Conservation (phyloP, 2,113 vertebrate genomes). For the Ophthalmolycus amberensis region DNA sequence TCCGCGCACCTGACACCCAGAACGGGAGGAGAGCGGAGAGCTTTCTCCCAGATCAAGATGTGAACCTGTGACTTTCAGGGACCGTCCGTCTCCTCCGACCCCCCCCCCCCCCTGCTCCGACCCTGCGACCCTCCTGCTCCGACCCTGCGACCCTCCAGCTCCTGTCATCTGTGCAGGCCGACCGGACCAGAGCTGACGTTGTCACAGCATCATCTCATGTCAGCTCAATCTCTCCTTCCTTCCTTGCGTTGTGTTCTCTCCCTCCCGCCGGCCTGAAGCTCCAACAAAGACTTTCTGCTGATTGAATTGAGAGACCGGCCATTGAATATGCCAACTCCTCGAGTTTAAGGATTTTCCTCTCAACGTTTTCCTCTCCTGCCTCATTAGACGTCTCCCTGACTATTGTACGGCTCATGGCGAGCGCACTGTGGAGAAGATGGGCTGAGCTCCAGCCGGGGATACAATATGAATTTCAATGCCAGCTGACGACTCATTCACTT, state of each 20-base stretch:
- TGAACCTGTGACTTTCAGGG: neutral
- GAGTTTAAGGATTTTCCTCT: slow-evolving; percentile 53
- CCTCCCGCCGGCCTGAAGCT: slow-evolving; percentile 29
- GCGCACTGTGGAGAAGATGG: slow-evolving; percentile 65
- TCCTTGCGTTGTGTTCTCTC: slow-evolving; percentile 12
- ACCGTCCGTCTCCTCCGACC: neutral
- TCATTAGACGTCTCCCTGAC: slow-evolving; percentile 70
- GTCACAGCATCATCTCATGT: slow-evolving; percentile 60
- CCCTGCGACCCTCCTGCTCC: neutral
- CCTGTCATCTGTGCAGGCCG: slow-evolving; percentile 29
- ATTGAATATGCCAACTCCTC: slow-evolving; percentile 44
- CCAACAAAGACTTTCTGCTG: slow-evolving; percentile 43
- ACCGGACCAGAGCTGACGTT: slow-evolving; percentile 66
- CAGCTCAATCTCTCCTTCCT: slow-evolving; percentile 39
- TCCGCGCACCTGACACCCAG: neutral
- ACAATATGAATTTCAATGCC: slow-evolving; percentile 74
- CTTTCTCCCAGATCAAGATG: neutral
- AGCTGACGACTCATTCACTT: slow-evolving; percentile 72
- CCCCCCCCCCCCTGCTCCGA: neutral
- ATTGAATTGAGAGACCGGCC: slow-evolving; percentile 49
- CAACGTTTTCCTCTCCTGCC: slow-evolving; percentile 62
- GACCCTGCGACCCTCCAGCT: neutral
- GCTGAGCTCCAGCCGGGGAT: slow-evolving; percentile 62
- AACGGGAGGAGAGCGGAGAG: neutral
- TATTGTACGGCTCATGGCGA: slow-evolving; percentile 64